Base-by-base conservation (phyloP, 1,140 invertebrate genomes). In the Pachyrhynchus sulphureomaculatus region DNA sequence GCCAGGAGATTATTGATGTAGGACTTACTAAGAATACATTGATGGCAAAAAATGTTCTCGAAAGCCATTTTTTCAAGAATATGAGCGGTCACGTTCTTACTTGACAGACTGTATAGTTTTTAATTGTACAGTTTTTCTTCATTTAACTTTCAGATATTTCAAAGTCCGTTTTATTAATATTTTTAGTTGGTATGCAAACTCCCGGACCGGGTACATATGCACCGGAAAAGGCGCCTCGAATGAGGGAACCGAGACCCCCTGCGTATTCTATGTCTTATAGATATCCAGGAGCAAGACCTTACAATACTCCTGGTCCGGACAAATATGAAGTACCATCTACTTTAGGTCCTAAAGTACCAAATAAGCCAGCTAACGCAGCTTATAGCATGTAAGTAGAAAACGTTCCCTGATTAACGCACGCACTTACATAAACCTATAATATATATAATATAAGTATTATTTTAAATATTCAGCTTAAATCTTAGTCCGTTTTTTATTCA, bases 121-220 rank as follows among this genome's bases (percentile, higher is more conserved):
- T n/a, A n/a, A n/a, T n/a, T n/a, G n/a, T n/a, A n/a, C n/a, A n/a
- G n/a, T n/a, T n/a, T n/a, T n/a, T 4, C n/a, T 2, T 5, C 41
- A 44, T 10, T 44, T 18, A n/a, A 9, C 21, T 21, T 44, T 2
- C 17, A 18, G 10, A 32, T 32, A 6, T 12, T 32, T 32, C 12
- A 12, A 32, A 32, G 29, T 32, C 29, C 5, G 5, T 9, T 8
- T 26, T 29, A 39, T 3, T 44, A n/a, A 6, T 13, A 37, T 47
- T 65, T 72, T 39, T 59, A 74, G 73, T 42, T 41, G 13, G 34
- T 6, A 70, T 71, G 54, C 57, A 66, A 49, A 67, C 71, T 12
- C 84, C 84, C 3, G 84, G 84, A 0, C 84, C 84, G 0, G 84
- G 79, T 4, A 77, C 80, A 8, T 82, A 84, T 65, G 75, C 77